A percentile compares a stretch with the other conserved stretches of the same genome.
Evolutionary conservation across 2,888 invertebrate species (phyloP).

Genomic region (Oscheius sp.): DNA sequence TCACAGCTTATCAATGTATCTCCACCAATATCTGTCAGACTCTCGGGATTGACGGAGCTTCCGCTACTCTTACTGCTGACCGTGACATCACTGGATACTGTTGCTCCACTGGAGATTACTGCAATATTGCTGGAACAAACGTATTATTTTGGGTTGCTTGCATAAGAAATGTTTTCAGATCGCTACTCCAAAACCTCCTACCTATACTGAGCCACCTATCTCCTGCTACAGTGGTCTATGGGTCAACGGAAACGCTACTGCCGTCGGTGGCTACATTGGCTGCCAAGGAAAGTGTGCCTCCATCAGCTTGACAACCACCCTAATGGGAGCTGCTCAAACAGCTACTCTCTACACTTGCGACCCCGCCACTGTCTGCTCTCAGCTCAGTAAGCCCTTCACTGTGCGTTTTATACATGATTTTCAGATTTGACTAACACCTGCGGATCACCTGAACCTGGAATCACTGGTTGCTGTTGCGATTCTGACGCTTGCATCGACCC

Average conservation of each 20-base stretch:
- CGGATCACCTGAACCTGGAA: constrained; percentile 44
- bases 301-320: constrained; percentile 43
- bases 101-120: constrained; percentile 54
- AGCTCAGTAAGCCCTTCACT: constrained; percentile 9
- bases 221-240: constrained; percentile 56
- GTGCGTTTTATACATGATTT: not conserved
- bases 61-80: constrained; percentile 38
- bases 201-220: constrained; percentile 42
- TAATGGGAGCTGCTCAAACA: constrained; percentile 22
- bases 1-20: constrained; percentile 50
- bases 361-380: constrained; percentile 48
- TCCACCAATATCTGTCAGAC: constrained; percentile 38
- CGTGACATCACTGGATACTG: constrained; percentile 49
- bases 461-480: constrained; percentile 57
- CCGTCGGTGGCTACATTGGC: constrained; percentile 35
- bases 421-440: constrained; percentile 42
- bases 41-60: constrained; percentile 49
- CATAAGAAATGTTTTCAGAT: constrained; percentile 38
- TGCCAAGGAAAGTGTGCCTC: constrained; percentile 56
- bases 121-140: constrained; percentile 42
- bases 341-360: constrained; percentile 56
- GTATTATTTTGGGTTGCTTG: constrained; percentile 36
- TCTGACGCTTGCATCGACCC: constrained; percentile 54
- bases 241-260: constrained; percentile 45
- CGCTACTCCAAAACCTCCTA: constrained; percentile 40